phyloP scores from a whole-genome alignment of 2,888 invertebrate genomes.

The Steinernema hermaphroditum region DNA sequence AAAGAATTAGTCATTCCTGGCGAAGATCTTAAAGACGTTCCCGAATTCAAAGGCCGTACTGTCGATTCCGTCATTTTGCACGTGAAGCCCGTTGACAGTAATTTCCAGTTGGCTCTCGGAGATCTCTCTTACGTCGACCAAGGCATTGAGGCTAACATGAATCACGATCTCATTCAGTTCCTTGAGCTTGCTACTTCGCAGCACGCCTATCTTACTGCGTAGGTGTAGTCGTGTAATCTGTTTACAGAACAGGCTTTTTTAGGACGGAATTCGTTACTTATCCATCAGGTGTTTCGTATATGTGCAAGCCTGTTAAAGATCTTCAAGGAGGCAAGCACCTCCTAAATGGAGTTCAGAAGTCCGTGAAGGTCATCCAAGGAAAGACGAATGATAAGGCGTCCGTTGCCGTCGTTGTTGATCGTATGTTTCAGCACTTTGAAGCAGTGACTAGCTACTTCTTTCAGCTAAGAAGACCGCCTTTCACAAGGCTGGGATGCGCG shows the following conservation, averaged over 20 bases:
- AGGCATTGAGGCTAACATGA: not conserved
- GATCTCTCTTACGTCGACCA: not conserved
- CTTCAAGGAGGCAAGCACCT: not conserved
- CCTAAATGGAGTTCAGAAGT: not conserved
- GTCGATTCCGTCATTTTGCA: not conserved
- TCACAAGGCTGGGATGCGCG: not conserved
- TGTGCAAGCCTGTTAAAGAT: not conserved
- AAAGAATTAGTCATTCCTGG: not conserved
- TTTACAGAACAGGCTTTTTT: not conserved
- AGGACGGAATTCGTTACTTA: not conserved
- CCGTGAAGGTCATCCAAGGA: not conserved
- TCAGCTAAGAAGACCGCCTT: not conserved
- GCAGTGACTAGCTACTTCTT: not conserved
- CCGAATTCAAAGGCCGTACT: not conserved
- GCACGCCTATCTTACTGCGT: not conserved
- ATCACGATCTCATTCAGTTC: not conserved
- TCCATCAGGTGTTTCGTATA: not conserved
- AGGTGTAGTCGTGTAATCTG: not conserved
- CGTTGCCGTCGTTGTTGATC: not conserved
- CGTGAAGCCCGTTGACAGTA: not conserved
- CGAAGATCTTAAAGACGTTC: not conserved
- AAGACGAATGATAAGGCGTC: not conserved
- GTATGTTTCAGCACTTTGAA: not conserved
- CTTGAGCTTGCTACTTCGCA: not conserved
- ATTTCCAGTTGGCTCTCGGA: not conserved